Percentiles rank a stretch among this genome's conserved stretches.
Evolutionary conservation across 2,113 vertebrate genomes (phyloP).

Genomic region (Semnopithecus entellus): DNA sequence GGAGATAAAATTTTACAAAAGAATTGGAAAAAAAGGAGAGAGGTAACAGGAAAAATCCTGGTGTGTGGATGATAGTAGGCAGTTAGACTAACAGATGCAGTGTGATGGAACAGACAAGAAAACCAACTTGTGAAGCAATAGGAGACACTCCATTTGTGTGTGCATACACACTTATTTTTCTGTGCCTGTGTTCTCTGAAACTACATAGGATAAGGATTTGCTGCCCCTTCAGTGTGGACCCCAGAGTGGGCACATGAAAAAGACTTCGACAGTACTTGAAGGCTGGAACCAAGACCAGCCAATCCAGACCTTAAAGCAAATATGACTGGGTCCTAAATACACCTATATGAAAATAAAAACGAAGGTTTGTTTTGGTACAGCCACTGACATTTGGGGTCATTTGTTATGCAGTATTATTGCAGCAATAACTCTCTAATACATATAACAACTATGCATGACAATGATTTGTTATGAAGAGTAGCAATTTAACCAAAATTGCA

Average conservation of each 20-base stretch:
- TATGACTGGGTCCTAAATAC: no score
- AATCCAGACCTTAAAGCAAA: not conserved
- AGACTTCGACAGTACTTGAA: not conserved
- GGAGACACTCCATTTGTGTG: not conserved
- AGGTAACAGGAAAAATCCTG: not conserved
- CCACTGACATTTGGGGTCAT: not conserved
- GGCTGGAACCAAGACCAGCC: not conserved
- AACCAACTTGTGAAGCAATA: not conserved
- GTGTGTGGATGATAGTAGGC: not conserved
- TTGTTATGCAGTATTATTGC: not conserved
- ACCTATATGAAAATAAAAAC: not conserved
- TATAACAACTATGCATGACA: not conserved
- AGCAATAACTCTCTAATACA: not conserved
- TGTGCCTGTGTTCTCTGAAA: not conserved
- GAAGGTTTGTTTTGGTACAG: not conserved
- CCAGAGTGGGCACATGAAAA: not conserved
- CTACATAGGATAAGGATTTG: not conserved
- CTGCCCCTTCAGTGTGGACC: not conserved
- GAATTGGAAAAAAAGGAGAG: not conserved
- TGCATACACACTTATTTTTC: rapidly evolving
- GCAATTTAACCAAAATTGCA: not conserved
- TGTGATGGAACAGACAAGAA: not conserved
- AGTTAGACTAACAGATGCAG: not conserved
- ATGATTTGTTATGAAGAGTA: not conserved
- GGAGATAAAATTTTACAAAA: not conserved